Percentiles rank a stretch among this genome's conserved stretches.
Conservation (phyloP, 2,888 invertebrate genomes). For the Hirtodrosophila alboralis region DNA sequence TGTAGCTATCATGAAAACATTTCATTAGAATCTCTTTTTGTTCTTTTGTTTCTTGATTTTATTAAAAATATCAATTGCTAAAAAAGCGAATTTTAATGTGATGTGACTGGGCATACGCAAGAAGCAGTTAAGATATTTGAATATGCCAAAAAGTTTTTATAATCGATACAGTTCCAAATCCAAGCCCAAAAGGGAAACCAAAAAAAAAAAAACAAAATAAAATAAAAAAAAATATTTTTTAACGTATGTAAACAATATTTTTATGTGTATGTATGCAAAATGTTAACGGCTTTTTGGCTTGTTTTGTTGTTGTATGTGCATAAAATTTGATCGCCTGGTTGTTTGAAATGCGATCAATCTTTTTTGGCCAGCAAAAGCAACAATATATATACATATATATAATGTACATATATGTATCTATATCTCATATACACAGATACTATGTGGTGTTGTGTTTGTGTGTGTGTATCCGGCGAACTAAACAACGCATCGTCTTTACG, state of each 20-base stretch:
- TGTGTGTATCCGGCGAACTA: conserved; percentile 54
- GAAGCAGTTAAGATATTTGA: not conserved
- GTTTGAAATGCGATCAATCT: conserved; percentile 64
- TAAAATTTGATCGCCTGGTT: conserved; percentile 51
- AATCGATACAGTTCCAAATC: conserved; percentile 8
- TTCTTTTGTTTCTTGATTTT: no score
- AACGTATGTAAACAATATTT: conserved; percentile 44
- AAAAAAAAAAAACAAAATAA: conserved; percentile 17
- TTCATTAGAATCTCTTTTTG: no score
- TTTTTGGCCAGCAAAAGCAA: conserved; percentile 39
- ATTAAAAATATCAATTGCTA: conserved; percentile 4
- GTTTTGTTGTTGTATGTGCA: conserved; percentile 28
- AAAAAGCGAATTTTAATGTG: not conserved
- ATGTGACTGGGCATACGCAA: conserved; percentile 16
- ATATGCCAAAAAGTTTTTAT: not conserved
- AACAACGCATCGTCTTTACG: conserved; percentile 66
- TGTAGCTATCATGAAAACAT: no score
- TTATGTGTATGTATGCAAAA: conserved; percentile 38
- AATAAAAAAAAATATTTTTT: conserved; percentile 17
- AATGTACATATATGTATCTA: not conserved
- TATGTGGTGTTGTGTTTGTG: conserved; percentile 11
- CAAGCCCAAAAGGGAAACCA: not conserved
- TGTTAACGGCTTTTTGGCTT: conserved; percentile 53
- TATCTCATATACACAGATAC: conserved; percentile 1
- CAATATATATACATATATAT: conserved; percentile 1